Base-by-base conservation (phyloP, 2,113 vertebrate genomes). In the Morone saxatilis region DNA sequence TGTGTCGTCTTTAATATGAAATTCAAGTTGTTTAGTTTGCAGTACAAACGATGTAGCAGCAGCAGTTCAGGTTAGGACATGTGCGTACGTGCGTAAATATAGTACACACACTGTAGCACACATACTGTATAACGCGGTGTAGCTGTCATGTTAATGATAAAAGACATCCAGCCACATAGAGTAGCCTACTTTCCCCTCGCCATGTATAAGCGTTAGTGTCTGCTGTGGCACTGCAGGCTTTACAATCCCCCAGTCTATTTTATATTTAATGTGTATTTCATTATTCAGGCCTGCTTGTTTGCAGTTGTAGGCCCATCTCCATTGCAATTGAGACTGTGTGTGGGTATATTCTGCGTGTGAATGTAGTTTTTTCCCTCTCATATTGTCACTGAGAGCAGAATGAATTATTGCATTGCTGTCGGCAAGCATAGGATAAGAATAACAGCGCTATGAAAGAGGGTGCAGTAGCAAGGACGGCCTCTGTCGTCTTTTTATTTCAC, bases 191-290 rank as follows among this genome's bases (percentile, higher is more conserved):
- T 85, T 87, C 69, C 65, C 48, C 60, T 43, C 81, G 38, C 79
- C 56, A 41, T 79, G 86, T 71, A 61, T 67, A 40, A 87, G 81
- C 86, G 74, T 88, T 51, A 65, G 73, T 73, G 91, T 89, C 90
- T 85, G 79, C 89, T 80, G 69, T 86, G 83, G 62, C 83, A 36
- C 78, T 84, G 85, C 73, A 63, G 81, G 56, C 73, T 67, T 79
- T 2, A 62, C 80, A 81, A 72, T 67, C 59, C 85, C 78, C 83
- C 69, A 5, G 12, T 68, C 83, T 89, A 7, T 75, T 93, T 90
- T 82, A 92, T 92, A 91, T 92, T 93, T 94, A 87, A 94, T 93
- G 84, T 43, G 36, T 62, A 53, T 83, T 91, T 90, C 86, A 92
- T 92, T 92, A 91, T 94, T 93, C 83, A 92, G 76, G 25, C 48